A percentile compares a stretch with the other conserved stretches of the same genome.
Evolutionary conservation across 2,113 vertebrate genomes (phyloP).

Genomic region (Damaliscus lunatus): DNA sequence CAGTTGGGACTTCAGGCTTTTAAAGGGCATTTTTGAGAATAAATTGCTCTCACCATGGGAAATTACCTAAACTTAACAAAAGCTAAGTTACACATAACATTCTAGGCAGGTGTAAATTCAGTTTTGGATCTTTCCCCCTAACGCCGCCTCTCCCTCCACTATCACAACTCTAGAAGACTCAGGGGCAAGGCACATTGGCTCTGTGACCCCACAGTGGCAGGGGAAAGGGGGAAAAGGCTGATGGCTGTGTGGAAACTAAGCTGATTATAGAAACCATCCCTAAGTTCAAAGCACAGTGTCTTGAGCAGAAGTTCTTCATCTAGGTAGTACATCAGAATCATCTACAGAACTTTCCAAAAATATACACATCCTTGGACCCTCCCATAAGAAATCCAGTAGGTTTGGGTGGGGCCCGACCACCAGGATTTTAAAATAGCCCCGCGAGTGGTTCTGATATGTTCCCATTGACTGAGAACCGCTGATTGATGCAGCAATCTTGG

Average conservation of each 20-base stretch:
- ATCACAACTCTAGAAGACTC: background rate
- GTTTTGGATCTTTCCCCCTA: background rate
- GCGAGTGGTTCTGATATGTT: background rate
- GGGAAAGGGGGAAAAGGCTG: background rate
- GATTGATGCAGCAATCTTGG: background rate
- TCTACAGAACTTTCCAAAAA: background rate
- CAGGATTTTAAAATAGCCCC: background rate
- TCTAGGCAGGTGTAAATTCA: background rate
- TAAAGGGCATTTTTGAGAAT: background rate
- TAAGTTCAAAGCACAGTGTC: background rate
- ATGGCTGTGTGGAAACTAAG: background rate
- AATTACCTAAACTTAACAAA: background rate
- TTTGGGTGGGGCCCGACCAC: background rate
- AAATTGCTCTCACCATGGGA: background rate
- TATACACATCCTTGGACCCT: background rate
- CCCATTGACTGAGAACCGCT: background rate
- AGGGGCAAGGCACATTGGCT: background rate
- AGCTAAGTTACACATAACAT: background rate
- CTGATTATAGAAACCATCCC: background rate
- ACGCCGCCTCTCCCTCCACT: accelerated
- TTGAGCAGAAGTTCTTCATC: background rate
- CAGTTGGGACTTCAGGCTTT: background rate
- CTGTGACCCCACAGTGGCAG: background rate
- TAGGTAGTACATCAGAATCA: background rate
- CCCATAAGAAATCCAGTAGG: background rate